A percentile compares a stretch with the other conserved stretches of the same genome.
These are phyloP conservation scores for Drosophila chauvacae DNA, from an alignment of 1,140 invertebrate genomes.

Conservation along the genomic window DNA sequence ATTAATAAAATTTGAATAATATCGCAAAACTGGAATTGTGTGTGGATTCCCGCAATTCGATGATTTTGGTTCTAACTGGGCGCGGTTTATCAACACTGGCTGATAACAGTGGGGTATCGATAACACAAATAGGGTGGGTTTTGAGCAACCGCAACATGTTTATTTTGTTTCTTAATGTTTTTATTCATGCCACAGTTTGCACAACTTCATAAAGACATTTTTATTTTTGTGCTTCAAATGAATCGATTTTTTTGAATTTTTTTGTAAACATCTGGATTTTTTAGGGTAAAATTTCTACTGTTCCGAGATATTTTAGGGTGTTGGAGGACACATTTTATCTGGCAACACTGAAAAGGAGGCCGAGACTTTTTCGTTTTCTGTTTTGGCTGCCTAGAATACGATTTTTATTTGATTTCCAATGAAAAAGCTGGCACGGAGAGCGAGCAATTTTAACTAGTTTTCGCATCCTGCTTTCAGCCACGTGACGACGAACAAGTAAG, in stretches of 20 bases:
- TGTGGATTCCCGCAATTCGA: not conserved
- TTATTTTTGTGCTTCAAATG: too few species aligned
- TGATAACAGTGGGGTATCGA: constrained; percentile 4
- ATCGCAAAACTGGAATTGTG: not conserved
- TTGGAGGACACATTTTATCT: too few species aligned
- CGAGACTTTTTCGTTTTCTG: constrained; percentile 19
- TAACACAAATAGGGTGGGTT: not conserved
- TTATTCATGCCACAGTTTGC: too few species aligned
- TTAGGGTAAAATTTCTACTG: too few species aligned
- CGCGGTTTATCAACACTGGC: not conserved
- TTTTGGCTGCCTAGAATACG: constrained; percentile 1
- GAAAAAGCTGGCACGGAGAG: not conserved
- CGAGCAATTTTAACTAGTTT: not conserved
- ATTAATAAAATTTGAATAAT: constrained; percentile 6
- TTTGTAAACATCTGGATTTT: too few species aligned
- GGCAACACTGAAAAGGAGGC: constrained; percentile 21
- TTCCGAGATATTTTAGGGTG: too few species aligned
- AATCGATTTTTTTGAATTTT: too few species aligned
- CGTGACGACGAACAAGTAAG: constrained; percentile 22
- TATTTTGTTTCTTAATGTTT: too few species aligned
- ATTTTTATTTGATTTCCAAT: constrained; percentile 3
- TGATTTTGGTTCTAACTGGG: not conserved
- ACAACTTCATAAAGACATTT: too few species aligned
- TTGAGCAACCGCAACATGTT: not conserved
- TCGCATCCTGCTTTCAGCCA: not conserved